Percentiles rank a stretch among this genome's conserved stretches.
These are phyloP conservation scores for Strigamia transsilvanica DNA, from an alignment of 2,888 invertebrate species.

Conservation along the genomic window DNA sequence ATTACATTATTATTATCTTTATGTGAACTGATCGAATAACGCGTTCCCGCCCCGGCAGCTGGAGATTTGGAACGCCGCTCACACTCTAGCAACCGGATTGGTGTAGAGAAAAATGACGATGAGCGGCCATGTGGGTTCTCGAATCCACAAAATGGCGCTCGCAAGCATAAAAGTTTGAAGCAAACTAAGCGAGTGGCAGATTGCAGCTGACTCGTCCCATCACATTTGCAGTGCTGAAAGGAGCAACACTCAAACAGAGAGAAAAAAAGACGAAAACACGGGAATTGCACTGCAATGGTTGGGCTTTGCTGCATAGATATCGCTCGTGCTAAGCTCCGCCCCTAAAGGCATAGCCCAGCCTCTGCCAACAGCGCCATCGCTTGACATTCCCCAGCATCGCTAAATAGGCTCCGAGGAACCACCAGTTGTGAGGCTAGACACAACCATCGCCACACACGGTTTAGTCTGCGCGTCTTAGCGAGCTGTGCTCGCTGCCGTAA, in stretches of 20 bases:
- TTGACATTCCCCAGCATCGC: conserved; percentile 44
- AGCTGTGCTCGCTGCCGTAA: conserved; percentile 40
- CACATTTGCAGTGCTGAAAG: not conserved
- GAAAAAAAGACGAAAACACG: not conserved
- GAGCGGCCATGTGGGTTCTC: conserved; percentile 36
- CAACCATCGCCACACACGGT: conserved; percentile 39
- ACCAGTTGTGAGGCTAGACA: conserved; percentile 41
- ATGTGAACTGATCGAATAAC: conserved; percentile 40
- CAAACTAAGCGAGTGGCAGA: not conserved
- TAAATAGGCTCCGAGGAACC: conserved; percentile 36
- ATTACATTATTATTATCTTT: conserved; percentile 43
- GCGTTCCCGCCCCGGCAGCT: conserved; percentile 47
- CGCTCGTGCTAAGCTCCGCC: not conserved
- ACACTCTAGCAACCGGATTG: conserved; percentile 1
- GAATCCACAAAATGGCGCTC: conserved; percentile 36
- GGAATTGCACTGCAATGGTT: not conserved
- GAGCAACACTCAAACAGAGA: not conserved
- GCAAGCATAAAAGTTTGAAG: conserved; percentile 21
- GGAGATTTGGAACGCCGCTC: conserved; percentile 49
- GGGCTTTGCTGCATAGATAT: conserved; percentile 3
- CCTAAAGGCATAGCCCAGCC: conserved; percentile 33
- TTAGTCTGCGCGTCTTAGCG: conserved; percentile 43
- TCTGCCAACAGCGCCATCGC: conserved; percentile 40
- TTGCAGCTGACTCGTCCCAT: not conserved
- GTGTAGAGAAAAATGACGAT: conserved; percentile 23